Percentiles rank a stretch among this genome's conserved stretches.
These are phyloP conservation scores for Xanthia togata DNA, from an alignment of 2,888 invertebrate genomes.

Conservation along the genomic window DNA sequence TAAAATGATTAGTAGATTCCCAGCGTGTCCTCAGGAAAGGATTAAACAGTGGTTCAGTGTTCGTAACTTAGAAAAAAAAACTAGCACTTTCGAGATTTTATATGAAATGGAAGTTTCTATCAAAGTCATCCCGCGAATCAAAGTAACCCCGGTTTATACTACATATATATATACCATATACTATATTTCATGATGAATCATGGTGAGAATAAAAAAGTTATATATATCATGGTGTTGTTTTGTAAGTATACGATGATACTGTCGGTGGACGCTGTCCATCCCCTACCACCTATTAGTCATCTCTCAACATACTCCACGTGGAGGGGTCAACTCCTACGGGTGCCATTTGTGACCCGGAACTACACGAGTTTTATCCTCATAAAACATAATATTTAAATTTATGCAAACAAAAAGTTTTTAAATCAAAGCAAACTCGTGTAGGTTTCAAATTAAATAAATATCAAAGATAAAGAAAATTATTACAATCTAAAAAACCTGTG, in stretches of 20 bases:
- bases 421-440: conserved; percentile 26
- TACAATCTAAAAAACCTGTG: background rate
- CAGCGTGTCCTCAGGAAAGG: too few species aligned
- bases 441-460: conserved; percentile 11
- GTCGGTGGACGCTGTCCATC: conserved; percentile 37
- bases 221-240: background rate
- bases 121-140: too few species aligned
- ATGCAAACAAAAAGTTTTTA: conserved; percentile 34
- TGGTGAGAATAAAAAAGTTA: conserved; percentile 1
- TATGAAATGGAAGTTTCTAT: too few species aligned
- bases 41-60: too few species aligned
- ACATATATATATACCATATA: too few species aligned
- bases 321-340: conserved; percentile 57
- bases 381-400: conserved; percentile 47
- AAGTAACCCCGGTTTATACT: too few species aligned
- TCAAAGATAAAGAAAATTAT: background rate
- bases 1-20: too few species aligned
- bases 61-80: too few species aligned
- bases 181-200: background rate
- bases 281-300: conserved; percentile 53
- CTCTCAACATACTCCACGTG: conserved; percentile 26
- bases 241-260: conserved; percentile 21
- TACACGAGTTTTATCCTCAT: conserved; percentile 50
- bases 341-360: conserved; percentile 47
- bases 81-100: too few species aligned